Evolutionary conservation across 1,140 invertebrate species (phyloP).

Genomic region (Ericerus pela): DNA sequence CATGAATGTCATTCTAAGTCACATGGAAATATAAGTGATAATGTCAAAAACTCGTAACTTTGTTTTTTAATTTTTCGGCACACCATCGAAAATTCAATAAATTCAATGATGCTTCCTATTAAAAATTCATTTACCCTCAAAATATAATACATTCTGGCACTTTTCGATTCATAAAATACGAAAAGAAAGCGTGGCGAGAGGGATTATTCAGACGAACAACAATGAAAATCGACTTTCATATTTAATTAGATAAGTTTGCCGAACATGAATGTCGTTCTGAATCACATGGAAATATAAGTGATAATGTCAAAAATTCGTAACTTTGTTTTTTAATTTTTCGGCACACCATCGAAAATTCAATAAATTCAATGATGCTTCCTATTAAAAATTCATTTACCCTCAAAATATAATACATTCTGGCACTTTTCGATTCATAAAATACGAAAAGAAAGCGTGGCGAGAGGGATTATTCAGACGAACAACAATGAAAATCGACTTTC

Average conservation of each 20-base stretch:
- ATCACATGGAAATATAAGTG: too few relatives aligned
- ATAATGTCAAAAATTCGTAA: background rate
- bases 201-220: too few relatives aligned
- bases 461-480: background rate
- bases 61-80: conserved; percentile 1
- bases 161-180: background rate
- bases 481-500: background rate
- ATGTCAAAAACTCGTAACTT: too few relatives aligned
- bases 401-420: background rate
- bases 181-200: background rate
- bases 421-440: background rate
- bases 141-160: background rate
- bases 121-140: background rate
- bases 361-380: background rate
- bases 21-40: too few relatives aligned
- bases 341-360: background rate
- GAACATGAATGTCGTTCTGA: too few relatives aligned
- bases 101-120: conserved; percentile 1
- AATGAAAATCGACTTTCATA: too few relatives aligned
- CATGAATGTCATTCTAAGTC: too few relatives aligned
- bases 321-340: background rate
- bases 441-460: conserved; percentile 5
- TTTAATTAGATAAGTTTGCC: too few relatives aligned
- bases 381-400: background rate
- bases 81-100: background rate